Conservation (phyloP, 2,888 invertebrate species). For the Papilio gigon region DNA sequence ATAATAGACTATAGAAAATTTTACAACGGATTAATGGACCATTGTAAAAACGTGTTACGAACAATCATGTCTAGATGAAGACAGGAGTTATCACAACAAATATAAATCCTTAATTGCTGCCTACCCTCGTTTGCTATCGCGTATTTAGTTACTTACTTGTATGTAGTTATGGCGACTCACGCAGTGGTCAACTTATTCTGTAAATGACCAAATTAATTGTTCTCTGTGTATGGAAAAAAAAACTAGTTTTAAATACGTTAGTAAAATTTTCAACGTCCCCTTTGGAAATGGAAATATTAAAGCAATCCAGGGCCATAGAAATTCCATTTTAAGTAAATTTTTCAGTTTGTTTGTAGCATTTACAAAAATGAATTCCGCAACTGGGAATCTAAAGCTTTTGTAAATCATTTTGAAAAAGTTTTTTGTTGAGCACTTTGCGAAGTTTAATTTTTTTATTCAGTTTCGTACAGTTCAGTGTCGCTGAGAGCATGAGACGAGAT, state of each 20-base stretch:
- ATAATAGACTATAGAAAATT: too few relatives aligned
- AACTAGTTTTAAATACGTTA: background rate
- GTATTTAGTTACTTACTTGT: too few relatives aligned
- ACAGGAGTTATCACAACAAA: too few relatives aligned
- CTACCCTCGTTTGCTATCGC: too few relatives aligned
- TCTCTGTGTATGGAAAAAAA: background rate
- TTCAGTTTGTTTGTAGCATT: slow-evolving; percentile 8
- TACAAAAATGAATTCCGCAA: slow-evolving; percentile 11
- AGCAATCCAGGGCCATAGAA: slow-evolving; percentile 14
- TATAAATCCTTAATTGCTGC: too few relatives aligned
- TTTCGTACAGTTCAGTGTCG: slow-evolving; percentile 13
- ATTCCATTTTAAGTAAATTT: slow-evolving; percentile 16
- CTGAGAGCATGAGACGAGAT: background rate
- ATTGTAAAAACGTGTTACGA: too few relatives aligned
- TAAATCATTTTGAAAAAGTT: slow-evolving; percentile 19
- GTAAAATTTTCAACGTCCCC: slow-evolving; percentile 9
- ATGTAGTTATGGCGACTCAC: too few relatives aligned
- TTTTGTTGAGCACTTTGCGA: slow-evolving; percentile 18
- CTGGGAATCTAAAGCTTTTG: slow-evolving; percentile 10
- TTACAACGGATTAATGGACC: too few relatives aligned
- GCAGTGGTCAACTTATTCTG: too few relatives aligned
- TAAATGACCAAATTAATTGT: background rate
- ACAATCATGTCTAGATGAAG: too few relatives aligned
- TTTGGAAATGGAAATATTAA: slow-evolving; percentile 7
- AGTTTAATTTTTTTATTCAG: slow-evolving; percentile 11